Conservation (phyloP, 2,113 vertebrate species). For the Chaetodon trifascialis region DNA sequence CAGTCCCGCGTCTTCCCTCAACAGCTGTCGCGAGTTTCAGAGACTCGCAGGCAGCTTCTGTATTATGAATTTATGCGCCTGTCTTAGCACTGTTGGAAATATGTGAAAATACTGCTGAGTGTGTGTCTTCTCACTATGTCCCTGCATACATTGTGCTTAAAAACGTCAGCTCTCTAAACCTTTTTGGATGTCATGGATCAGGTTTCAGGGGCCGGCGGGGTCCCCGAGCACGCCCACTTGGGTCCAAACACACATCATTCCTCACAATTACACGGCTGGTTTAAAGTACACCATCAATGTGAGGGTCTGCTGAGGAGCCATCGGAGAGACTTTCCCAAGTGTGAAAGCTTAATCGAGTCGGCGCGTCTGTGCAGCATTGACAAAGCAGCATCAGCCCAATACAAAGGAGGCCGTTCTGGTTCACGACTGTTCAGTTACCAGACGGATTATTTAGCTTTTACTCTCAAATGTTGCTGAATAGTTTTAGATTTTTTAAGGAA, state of each 20-base stretch:
- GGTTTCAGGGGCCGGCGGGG: background rate
- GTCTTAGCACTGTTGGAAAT: background rate
- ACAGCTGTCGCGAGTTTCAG: background rate
- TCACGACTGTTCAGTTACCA: constrained; percentile 4
- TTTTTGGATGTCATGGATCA: background rate
- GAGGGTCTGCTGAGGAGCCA: background rate
- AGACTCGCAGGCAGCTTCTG: background rate
- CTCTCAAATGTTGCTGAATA: background rate
- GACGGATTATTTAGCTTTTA: background rate
- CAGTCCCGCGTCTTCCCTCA: background rate
- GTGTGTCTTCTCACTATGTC: background rate
- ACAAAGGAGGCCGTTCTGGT: background rate
- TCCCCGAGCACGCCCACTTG: background rate
- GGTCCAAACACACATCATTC: constrained; percentile 21
- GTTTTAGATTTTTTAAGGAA: background rate
- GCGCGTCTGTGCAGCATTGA: constrained; percentile 25
- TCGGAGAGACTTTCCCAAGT: background rate
- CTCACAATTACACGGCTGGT: constrained; percentile 33
- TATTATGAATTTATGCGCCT: background rate
- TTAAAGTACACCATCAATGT: constrained; percentile 22
- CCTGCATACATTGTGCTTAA: background rate
- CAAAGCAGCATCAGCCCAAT: background rate
- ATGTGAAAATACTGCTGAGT: background rate
- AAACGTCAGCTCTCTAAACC: background rate
- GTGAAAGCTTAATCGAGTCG: constrained; percentile 28